Base-by-base conservation (phyloP, 23 tunicate genomes). In the Trididemnum nubilum region DNA sequence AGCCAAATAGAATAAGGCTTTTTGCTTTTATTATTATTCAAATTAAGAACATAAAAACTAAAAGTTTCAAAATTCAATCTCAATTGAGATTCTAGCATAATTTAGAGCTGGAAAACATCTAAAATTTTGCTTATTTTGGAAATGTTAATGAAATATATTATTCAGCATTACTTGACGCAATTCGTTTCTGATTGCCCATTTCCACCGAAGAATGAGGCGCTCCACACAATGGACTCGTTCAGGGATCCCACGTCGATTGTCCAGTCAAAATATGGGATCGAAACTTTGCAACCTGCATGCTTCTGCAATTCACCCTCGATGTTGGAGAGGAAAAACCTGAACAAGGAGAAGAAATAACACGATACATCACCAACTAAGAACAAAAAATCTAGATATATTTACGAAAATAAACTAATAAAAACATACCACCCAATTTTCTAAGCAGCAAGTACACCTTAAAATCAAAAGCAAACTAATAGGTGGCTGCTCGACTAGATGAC, bases 251-350 rank as follows among this genome's bases (percentile, higher is more conserved):
- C 90, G 66, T 91, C 97, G 34, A 91, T 91, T 24, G 97, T 91
- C 97, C 97, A 91, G 66, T 91, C 97, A 65, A 85, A 91, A 30
- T 91, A 91, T 4, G 97, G 97, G 66, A 91, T 91, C 52, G 52
- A 71, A 0, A 91, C 81, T 23, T 81, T 77, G 67, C 97, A 91
- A 34, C 75, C 76, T 2, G 84, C 82, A 18, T 71, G 64, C 63
- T 85, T 91, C 63, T 86, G 89, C 33, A 91, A 30, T 67, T 85
- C 97, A 4, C 84, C 77, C 34, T 91, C 97, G 34, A 91, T 85
- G 31, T 36, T 73, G 50, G 72, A 36, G 54, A 91, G 54, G 29
- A 85, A 85, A 59, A 86, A 86, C 57, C 97, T 91, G 31, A 18
- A 40, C 37, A 7, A 32, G 38, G 27, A 21, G 4, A 63, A 23